Conservation (phyloP, 2,888 invertebrate species). For the Hipparchia sbordonii region DNA sequence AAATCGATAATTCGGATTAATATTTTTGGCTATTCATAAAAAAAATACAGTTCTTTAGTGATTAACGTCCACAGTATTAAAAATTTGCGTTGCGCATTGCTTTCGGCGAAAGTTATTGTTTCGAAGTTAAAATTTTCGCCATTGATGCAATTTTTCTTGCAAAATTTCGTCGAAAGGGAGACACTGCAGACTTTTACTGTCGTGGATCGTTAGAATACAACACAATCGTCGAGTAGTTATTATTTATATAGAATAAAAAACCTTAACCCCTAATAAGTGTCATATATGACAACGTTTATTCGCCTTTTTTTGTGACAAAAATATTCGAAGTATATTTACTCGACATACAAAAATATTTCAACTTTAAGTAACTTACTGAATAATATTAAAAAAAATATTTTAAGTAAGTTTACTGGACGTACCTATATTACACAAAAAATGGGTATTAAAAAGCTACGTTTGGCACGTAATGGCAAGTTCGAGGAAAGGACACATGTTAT, state of each 20-base stretch:
- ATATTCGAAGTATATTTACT: constrained; percentile 1
- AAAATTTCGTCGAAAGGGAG: too few species aligned
- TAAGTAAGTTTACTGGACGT: constrained; percentile 3
- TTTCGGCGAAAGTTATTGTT: too few species aligned
- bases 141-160: too few species aligned
- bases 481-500: background rate
- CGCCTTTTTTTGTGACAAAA: background rate
- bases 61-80: too few species aligned
- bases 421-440: background rate
- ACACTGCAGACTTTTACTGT: too few species aligned
- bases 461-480: constrained; percentile 8
- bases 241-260: background rate
- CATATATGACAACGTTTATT: background rate
- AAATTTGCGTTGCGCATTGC: too few species aligned
- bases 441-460: background rate
- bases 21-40: background rate
- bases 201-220: background rate
- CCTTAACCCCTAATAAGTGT: background rate
- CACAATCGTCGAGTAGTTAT: background rate
- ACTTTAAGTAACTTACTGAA: background rate
- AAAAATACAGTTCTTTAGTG: constrained; percentile 2
- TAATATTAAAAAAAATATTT: constrained; percentile 6
- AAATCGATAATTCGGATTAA: background rate
- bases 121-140: too few species aligned
- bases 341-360: background rate